Evolutionary conservation across 2,888 invertebrate species (phyloP).

Genomic region (Sinopyrophorus schimmeli): DNA sequence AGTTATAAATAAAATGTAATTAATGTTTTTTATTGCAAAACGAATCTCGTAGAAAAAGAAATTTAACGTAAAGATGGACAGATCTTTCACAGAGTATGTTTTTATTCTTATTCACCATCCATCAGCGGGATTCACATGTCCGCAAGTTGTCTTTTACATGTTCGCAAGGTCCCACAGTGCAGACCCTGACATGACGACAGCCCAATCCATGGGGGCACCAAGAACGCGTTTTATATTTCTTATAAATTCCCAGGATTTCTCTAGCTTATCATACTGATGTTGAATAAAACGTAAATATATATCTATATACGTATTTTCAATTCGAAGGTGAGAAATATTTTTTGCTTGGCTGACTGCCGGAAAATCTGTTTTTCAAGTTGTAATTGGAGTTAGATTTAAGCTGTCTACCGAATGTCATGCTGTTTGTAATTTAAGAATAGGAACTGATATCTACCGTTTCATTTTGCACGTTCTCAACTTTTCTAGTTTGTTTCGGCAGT

Average conservation of each 20-base stretch:
- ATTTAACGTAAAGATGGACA: slow-evolving; percentile 13
- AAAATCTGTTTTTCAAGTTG: no score
- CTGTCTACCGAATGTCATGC: slow-evolving; percentile 4
- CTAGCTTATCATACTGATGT: slow-evolving; percentile 7
- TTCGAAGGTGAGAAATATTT: no score
- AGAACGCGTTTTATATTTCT: slow-evolving; percentile 20
- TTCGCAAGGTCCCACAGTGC: slow-evolving; percentile 20
- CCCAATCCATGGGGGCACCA: slow-evolving; percentile 20
- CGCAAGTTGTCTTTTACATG: slow-evolving; percentile 23
- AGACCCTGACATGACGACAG: slow-evolving; percentile 21
- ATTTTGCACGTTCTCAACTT: slow-evolving; percentile 1
- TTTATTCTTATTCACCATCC: slow-evolving; percentile 22
- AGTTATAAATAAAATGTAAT: no score
- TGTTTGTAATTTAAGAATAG: not conserved
- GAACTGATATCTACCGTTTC: not conserved
- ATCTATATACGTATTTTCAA: no score
- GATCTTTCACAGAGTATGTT: slow-evolving; percentile 17
- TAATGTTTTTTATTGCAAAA: no score
- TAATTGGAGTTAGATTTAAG: no score
- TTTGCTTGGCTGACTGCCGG: no score
- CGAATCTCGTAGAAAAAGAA: no score
- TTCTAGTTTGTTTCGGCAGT: slow-evolving; percentile 3
- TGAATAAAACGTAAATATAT: no score
- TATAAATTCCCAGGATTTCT: slow-evolving; percentile 18
- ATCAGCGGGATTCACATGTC: slow-evolving; percentile 27